Conservation (phyloP, 2,113 vertebrate genomes). For the Thinocorus orbignyianus region DNA sequence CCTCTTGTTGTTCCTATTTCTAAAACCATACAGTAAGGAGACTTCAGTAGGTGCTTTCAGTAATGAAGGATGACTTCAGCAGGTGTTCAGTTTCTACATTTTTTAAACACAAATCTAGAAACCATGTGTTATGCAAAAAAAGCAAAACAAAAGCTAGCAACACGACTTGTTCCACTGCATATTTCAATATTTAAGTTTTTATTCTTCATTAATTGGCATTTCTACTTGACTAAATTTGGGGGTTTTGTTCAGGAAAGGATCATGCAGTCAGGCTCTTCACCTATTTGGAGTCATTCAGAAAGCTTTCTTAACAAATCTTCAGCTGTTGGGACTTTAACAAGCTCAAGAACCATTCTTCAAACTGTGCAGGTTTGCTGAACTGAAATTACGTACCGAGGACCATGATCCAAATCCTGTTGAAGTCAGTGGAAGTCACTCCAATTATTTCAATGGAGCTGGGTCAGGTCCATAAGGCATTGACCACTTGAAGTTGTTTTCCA, state of each 20-base stretch:
- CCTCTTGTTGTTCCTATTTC: not conserved
- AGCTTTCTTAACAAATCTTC: not conserved
- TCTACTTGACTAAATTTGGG: not conserved
- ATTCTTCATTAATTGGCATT: not conserved
- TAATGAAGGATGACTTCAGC: not conserved
- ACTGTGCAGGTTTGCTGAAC: not conserved
- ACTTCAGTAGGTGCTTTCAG: not conserved
- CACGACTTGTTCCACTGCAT: not conserved
- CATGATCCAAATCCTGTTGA: slow-evolving; percentile 1
- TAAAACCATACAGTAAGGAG: not conserved
- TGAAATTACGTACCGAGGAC: slow-evolving; percentile 7
- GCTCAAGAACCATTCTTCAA: not conserved
- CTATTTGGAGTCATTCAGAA: not conserved
- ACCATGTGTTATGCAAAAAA: not conserved
- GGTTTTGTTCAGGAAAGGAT: not conserved
- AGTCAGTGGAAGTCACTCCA: slow-evolving; percentile 17
- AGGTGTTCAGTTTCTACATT: not conserved
- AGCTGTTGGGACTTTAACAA: not conserved
- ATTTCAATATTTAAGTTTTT: not conserved
- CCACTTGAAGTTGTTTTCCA: not conserved
- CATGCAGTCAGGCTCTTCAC: not conserved
- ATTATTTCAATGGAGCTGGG: not conserved
- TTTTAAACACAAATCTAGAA: not conserved
- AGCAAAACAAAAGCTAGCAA: not conserved
- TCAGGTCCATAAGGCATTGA: not conserved